phyloP scores from a whole-genome alignment of 2,113 vertebrate species.

The Semnornis frantzii region DNA sequence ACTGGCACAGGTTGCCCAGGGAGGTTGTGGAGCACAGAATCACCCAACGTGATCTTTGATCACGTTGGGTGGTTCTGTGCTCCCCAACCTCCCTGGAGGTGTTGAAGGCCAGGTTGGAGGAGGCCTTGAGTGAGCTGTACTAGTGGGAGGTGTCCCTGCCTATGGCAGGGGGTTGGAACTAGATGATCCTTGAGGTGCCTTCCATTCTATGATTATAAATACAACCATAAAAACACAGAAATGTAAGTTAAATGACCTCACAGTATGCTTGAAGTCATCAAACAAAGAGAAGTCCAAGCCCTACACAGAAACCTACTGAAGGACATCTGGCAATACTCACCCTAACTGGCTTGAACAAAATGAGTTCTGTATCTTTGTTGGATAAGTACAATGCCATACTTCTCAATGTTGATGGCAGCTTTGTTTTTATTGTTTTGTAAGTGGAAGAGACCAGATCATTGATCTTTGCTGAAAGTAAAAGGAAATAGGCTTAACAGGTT shows the following conservation, averaged over 20 bases:
- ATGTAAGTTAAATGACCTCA: neutral
- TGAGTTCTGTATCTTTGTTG: constrained; percentile 97
- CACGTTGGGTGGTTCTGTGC: too few species aligned
- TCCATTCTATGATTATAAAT: neutral
- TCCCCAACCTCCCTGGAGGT: too few species aligned
- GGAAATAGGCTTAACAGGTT: neutral
- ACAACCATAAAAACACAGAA: neutral
- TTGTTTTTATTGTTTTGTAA: constrained; percentile 92
- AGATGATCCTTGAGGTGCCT: too few species aligned
- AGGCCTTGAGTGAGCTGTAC: too few species aligned
- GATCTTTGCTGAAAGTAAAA: constrained; percentile 89
- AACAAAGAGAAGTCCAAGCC: neutral
- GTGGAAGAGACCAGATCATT: constrained; percentile 89
- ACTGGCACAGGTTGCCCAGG: too few species aligned
- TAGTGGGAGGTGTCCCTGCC: too few species aligned
- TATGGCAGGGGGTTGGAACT: too few species aligned
- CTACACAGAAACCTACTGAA: neutral
- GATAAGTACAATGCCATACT: constrained; percentile 96
- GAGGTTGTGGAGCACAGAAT: too few species aligned
- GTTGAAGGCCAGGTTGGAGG: too few species aligned
- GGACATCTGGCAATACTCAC: constrained; percentile 77
- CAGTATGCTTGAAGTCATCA: neutral
- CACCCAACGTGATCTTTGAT: too few species aligned
- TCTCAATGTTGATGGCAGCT: constrained; percentile 89
- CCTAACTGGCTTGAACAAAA: constrained; percentile 96